Conservation (phyloP, 2,888 invertebrate genomes). For the Graphium colonna region DNA sequence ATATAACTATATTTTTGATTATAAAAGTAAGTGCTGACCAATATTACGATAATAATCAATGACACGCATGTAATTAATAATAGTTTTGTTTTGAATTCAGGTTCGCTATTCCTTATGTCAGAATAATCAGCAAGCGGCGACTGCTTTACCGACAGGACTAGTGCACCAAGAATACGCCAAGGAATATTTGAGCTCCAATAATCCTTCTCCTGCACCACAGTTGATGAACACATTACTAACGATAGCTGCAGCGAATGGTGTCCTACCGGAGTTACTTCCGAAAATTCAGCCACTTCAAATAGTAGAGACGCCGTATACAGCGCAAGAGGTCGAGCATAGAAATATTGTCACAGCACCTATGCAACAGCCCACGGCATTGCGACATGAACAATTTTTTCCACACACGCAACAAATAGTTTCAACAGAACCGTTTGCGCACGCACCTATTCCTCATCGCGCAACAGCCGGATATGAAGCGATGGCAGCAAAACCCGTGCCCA, state of each 20-base stretch:
- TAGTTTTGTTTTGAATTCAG: slow-evolving; percentile 25
- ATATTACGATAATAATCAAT: background rate
- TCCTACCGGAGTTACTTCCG: slow-evolving; percentile 31
- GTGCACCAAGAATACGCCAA: slow-evolving; percentile 10
- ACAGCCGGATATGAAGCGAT: background rate
- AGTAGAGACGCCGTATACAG: slow-evolving; percentile 6
- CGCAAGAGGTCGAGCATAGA: slow-evolving; percentile 9
- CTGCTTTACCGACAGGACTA: slow-evolving; percentile 1
- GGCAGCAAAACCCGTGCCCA: background rate
- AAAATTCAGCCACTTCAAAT: slow-evolving; percentile 17
- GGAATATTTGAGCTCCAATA: slow-evolving; percentile 15
- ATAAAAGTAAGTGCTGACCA: slow-evolving; percentile 41
- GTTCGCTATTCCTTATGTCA: slow-evolving; percentile 26
- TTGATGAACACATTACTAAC: slow-evolving; percentile 35
- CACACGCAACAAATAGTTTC: slow-evolving; percentile 10
- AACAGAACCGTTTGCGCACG: background rate
- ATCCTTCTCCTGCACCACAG: slow-evolving; percentile 27
- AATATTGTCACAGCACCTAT: slow-evolving; percentile 14
- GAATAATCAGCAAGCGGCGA: slow-evolving; percentile 22
- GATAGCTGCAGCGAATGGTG: slow-evolving; percentile 33
- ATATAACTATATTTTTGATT: slow-evolving; percentile 37
- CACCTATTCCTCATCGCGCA: background rate
- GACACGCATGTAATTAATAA: too few species aligned
- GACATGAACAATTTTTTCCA: slow-evolving; percentile 6
- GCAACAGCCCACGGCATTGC: slow-evolving; percentile 6